Conservation (phyloP, 2,888 invertebrate genomes). For the Heliconius aoede region DNA sequence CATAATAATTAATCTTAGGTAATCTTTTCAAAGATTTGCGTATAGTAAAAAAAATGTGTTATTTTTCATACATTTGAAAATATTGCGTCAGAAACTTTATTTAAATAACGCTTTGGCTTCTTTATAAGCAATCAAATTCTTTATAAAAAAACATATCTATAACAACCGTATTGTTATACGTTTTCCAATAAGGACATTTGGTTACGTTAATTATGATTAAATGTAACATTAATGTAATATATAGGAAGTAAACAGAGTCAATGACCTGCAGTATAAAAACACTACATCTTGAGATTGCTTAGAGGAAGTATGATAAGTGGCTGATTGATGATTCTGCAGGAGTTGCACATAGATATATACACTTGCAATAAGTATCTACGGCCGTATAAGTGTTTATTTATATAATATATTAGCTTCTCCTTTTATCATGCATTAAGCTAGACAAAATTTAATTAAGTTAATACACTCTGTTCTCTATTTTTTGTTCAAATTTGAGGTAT, state of each 20-base stretch:
- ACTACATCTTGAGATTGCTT: slow-evolving; percentile 39
- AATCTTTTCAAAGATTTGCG: neutral
- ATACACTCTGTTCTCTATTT: neutral
- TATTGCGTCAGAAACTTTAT: too few relatives aligned
- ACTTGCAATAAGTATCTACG: slow-evolving; percentile 8
- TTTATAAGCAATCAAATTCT: too few relatives aligned
- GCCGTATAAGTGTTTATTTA: slow-evolving; percentile 10
- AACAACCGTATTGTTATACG: too few relatives aligned
- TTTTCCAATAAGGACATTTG: neutral
- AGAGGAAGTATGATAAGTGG: slow-evolving; percentile 45
- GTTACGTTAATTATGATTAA: neutral
- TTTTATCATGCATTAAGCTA: neutral
- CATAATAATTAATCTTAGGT: neutral
- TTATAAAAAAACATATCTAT: neutral
- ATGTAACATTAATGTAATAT: neutral
- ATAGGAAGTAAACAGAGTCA: slow-evolving; percentile 36
- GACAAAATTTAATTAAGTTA: neutral
- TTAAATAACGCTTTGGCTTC: too few relatives aligned
- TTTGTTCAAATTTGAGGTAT: neutral
- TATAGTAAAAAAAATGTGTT: neutral
- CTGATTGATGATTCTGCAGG: slow-evolving; percentile 45
- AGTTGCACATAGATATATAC: slow-evolving; percentile 23
- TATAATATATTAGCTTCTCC: neutral
- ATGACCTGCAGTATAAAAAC: slow-evolving; percentile 39
- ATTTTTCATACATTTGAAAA: too few relatives aligned